Evolutionary conservation across 1,140 invertebrate species (phyloP), one percentile per base, ranked within the genome.

Genomic region (Lasioglossum baleicum): DNA sequence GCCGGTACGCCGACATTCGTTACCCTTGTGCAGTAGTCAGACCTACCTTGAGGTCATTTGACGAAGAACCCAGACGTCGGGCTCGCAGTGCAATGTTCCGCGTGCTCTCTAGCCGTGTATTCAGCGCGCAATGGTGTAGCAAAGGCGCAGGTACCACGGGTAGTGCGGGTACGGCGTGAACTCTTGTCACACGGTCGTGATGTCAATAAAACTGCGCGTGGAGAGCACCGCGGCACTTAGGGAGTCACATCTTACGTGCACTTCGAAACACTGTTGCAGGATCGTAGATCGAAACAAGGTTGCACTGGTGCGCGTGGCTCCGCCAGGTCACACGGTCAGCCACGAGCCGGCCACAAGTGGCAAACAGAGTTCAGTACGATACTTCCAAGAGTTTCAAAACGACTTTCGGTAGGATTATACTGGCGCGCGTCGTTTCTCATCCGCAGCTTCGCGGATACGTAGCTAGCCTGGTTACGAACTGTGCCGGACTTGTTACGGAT

Each of bases 201-300:
- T 66, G 40, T 60, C 68, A 20, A 11, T 17, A 53, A 17, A 73
- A 70, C 68, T 60, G 44, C n/a, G 56, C 51, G 44, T 70, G 7
- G 31, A 44, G 31, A 70, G 35, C 79, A 58, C 74, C 42, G 61
- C 75, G 20, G 44, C 44, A 84, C 56, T n/a, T 53, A 63, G 31
- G 15, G 64, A 85, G 83, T 85, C 83, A 84, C 83, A 85, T 85
- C 51, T 78, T 85, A 84, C 56, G 51, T n/a, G 48, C 82, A 63
- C 69, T 40, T 20, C 48, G 11, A 60, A 20, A 20, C 17, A 44
- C 75, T 72, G 77, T 60, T 26, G 6, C 7, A 53, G 2, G 44
- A 35, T 60, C 31, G 44, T 13, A 56, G 8, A 13, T 7, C 8
- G 8, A 2, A 48, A 3, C 10, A 13, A 4, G 51, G 17, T 53